Base-by-base conservation (phyloP, 2,113 vertebrate species). In the Pantherophis guttatus region DNA sequence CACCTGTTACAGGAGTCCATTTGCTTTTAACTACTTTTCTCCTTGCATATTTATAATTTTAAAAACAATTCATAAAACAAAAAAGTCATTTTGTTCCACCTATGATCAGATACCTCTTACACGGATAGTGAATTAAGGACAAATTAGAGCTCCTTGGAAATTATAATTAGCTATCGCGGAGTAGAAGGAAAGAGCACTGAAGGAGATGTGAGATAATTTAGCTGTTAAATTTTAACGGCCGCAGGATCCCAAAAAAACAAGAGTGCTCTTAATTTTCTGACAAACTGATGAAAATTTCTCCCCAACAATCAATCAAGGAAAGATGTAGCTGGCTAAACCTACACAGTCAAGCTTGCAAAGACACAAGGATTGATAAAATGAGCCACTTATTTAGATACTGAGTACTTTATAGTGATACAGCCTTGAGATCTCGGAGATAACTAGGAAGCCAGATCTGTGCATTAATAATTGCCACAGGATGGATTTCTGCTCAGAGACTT, bases 351-450 rank as follows among this genome's bases (percentile, higher is more conserved):
- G 29, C 59, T 48, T 2, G 3, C 57, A 54, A 50, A 54, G 57
- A 21, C 58, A 33, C 53, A 44, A 87, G 81, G 53, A 29, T 44
- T 39, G n/a, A 21, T n/a, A 57, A 29, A 70, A 91, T 19, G 8
- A 6, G 7, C 91, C 48, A 33, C 23, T 65, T 92, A 55, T 33
- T 58, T 24, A 86, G 26, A 48, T 6, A 26, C 54, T 21, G n/a
- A 44, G 1, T 53, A n/a, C 29, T 85, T 85, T 44, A 29, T 57
- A 91, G n/a, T n/a, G 90, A 91, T 21, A 9, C 62, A 91, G 12
- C 93, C 87, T 94, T n/a, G 6, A 91, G 91, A 94, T 91, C 55
- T 3, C 17, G 59, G 92, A 89, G 87, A 57, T 86, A 39, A 55
- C 59, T 33, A 3, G 53, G 59, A 70, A 92, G 93, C 15, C 15